Conservation (phyloP, 2,113 vertebrate species). For the Oxygymnocypris stewartii region DNA sequence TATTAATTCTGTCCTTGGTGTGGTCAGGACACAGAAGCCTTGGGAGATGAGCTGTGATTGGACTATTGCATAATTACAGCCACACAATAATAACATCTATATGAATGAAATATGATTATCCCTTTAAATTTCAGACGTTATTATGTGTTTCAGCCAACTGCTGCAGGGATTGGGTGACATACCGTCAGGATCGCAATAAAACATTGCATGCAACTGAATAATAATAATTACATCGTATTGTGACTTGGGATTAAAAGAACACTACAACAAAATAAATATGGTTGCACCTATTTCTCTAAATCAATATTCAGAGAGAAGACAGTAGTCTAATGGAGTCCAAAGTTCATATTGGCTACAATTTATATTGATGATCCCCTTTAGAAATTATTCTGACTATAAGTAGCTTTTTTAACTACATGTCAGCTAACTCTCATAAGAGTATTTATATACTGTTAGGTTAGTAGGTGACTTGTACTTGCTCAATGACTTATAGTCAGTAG, state of each 20-base stretch:
- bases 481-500: too few species aligned
- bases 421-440: too few species aligned
- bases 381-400: too few species aligned
- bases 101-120: slow-evolving; percentile 6
- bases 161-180: slow-evolving; percentile 8
- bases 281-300: not conserved
- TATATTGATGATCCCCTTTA: not conserved
- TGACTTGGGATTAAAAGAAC: not conserved
- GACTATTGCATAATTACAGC: slow-evolving; percentile 27
- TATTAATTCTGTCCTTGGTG: slow-evolving; percentile 59
- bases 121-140: not conserved
- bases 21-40: slow-evolving; percentile 35
- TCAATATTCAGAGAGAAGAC: not conserved
- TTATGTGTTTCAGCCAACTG: not conserved
- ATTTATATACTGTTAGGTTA: too few species aligned
- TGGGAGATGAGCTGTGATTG: slow-evolving; percentile 3
- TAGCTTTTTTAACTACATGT: too few species aligned
- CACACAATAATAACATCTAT: slow-evolving; percentile 27
- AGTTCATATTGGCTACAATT: not conserved
- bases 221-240: not conserved
- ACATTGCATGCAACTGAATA: not conserved
- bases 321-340: not conserved
- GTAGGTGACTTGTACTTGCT: too few species aligned
- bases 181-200: not conserved
- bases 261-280: not conserved